Base-by-base conservation (phyloP, 2,888 invertebrate genomes). In the Plusia festucae region DNA sequence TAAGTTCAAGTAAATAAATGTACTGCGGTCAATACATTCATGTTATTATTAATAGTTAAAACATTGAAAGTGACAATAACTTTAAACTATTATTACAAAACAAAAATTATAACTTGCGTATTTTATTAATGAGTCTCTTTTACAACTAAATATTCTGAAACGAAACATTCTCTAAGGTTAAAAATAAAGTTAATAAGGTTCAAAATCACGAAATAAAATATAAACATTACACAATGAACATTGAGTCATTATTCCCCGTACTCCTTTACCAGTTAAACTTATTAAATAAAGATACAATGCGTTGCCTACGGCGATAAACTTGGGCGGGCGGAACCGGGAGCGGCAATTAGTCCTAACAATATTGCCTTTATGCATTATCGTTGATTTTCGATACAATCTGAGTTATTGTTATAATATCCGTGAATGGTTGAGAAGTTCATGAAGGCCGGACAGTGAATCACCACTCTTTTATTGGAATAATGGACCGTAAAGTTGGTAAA, bases 291-390 rank as follows among this genome's bases (percentile, higher is more conserved):
- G 79, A 81, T 82, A 88, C 89, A 89, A 90, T 88, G 80, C 73
- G 70, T 63, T 70, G 87, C 89, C 83, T 46, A 24, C 57, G 85
- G 90, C 86, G 65, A 55, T 76, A 61, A n/a, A 16, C 60, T 62
- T 70, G 80, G 81, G 87, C 87, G 87, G 89, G 88, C 82, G 85
- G 82, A 78, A 76, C 87, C 90, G 85, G 91, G 90, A 90, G 91
- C 91, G 72, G 85, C 87, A 88, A 91, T 91, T 91, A 91, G 90
- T 82, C 78, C 69, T 85, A 87, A 90, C 90, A 91, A 91, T 91
- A 86, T 88, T 87, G 84, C 88, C 84, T 88, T 86, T 86, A 82
- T 85, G 71, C 70, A 80, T 78, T 85, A 91, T 88, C 89, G 84
- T 76, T 81, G 78, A 83, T 84, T 72, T 71, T 56, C 55, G 85